Conservation (phyloP, 2,888 invertebrate species). For the Diplazon laetatorius region DNA sequence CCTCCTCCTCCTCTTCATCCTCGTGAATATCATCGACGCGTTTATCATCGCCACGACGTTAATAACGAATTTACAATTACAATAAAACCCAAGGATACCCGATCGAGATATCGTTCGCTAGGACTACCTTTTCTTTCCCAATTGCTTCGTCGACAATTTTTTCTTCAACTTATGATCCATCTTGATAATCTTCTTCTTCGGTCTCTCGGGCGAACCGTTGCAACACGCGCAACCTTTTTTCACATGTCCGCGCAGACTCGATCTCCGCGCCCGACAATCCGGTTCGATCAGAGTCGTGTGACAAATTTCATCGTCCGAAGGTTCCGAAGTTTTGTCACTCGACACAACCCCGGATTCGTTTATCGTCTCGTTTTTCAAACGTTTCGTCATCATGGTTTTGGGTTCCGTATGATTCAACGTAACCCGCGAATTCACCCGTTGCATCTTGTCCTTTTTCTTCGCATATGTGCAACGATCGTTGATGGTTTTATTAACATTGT, state of each 20-base stretch:
- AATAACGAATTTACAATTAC: slow-evolving; percentile 48
- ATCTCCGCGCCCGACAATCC: slow-evolving; percentile 77
- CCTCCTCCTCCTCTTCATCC: no score
- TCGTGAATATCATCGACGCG: no score
- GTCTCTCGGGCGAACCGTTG: slow-evolving; percentile 84
- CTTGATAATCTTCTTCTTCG: slow-evolving; percentile 82
- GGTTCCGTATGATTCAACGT: slow-evolving; percentile 76
- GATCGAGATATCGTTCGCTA: slow-evolving; percentile 71
- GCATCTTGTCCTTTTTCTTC: slow-evolving; percentile 77
- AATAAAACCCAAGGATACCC: slow-evolving; percentile 49
- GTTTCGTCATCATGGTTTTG: slow-evolving; percentile 72
- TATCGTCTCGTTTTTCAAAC: slow-evolving; percentile 72
- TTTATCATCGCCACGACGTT: no score
- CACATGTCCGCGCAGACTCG: slow-evolving; percentile 85
- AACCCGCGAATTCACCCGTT: slow-evolving; percentile 76
- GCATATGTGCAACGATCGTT: slow-evolving; percentile 72
- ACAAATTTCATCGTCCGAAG: slow-evolving; percentile 77
- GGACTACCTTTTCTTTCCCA: slow-evolving; percentile 82
- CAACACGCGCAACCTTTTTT: slow-evolving; percentile 86
- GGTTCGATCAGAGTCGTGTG: slow-evolving; percentile 73
- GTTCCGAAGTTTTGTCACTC: slow-evolving; percentile 76
- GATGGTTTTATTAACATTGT: slow-evolving; percentile 66
- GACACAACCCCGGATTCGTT: slow-evolving; percentile 72
- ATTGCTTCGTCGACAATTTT: slow-evolving; percentile 75
- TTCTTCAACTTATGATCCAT: slow-evolving; percentile 78